These are phyloP conservation scores for Cantharis rustica DNA, from an alignment of 2,888 invertebrate genomes.

Conservation along the genomic window DNA sequence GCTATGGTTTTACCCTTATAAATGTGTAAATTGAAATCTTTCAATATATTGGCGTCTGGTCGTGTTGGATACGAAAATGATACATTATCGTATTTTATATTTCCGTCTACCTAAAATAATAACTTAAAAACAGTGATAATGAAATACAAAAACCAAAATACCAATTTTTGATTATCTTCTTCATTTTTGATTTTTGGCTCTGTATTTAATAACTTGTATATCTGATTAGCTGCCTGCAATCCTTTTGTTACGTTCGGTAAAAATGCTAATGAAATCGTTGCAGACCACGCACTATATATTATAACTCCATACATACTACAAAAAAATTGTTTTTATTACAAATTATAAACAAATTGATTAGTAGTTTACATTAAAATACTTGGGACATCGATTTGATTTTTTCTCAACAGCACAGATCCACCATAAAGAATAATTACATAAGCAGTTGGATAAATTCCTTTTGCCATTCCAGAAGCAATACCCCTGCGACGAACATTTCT, in stretches of 20 bases:
- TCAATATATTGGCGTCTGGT: slow-evolving; percentile 64
- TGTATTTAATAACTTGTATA: background rate
- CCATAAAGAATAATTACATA: slow-evolving; percentile 74
- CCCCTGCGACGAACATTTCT: slow-evolving; percentile 69
- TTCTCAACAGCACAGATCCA: slow-evolving; percentile 69
- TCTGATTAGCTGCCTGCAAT: background rate
- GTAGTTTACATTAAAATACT: slow-evolving; percentile 70
- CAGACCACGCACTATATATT: slow-evolving; percentile 31
- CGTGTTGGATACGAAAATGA: slow-evolving; percentile 79
- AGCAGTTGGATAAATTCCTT: slow-evolving; percentile 73
- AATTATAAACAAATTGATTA: background rate
- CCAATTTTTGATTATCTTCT: slow-evolving; percentile 40
- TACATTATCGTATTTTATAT: slow-evolving; percentile 71
- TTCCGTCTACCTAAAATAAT: slow-evolving; percentile 59
- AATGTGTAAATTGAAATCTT: slow-evolving; percentile 65
- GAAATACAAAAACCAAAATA: background rate
- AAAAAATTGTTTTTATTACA: background rate
- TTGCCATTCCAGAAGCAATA: slow-evolving; percentile 71
- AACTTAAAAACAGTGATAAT: background rate
- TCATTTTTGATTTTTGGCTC: slow-evolving; percentile 40
- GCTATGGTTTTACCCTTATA: slow-evolving; percentile 73
- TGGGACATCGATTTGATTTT: slow-evolving; percentile 62
- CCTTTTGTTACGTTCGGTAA: background rate
- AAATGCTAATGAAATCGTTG: background rate
- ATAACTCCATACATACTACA: background rate